Evolutionary conservation across 2,113 vertebrate species (phyloP).

Genomic region (Catharus fuscescens): DNA sequence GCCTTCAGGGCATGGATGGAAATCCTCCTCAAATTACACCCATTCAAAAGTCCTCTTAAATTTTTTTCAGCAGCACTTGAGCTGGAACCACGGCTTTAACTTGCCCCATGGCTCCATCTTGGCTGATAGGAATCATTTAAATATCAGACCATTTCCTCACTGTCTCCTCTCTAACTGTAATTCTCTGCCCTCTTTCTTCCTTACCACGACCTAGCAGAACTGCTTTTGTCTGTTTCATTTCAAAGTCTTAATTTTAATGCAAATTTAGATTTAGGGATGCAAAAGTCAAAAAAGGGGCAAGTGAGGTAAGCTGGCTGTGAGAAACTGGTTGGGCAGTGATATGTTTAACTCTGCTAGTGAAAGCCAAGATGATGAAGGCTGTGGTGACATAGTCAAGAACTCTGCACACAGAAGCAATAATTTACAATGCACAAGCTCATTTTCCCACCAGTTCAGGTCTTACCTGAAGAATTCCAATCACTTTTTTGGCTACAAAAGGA

Average conservation of each 20-base stretch:
- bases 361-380: neutral
- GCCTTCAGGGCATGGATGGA: neutral
- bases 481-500: constrained; percentile 97
- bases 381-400: neutral
- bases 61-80: neutral
- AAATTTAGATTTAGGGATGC: neutral
- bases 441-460: constrained; percentile 39
- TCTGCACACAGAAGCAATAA: constrained; percentile 28
- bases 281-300: neutral
- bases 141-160: neutral
- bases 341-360: neutral
- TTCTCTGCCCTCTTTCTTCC: neutral
- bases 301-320: neutral
- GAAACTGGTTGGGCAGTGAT: neutral
- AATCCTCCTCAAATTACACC: neutral
- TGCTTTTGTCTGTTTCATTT: neutral
- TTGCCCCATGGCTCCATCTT: neutral
- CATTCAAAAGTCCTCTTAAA: neutral
- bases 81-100: neutral
- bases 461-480: constrained; percentile 98
- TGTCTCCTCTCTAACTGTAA: neutral
- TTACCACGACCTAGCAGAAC: neutral
- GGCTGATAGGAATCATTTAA: neutral
- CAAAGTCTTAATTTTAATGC: neutral
- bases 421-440: constrained; percentile 25